These are phyloP conservation scores for Campoplex nolae DNA, from an alignment of 2,888 invertebrate species.

Conservation along the genomic window DNA sequence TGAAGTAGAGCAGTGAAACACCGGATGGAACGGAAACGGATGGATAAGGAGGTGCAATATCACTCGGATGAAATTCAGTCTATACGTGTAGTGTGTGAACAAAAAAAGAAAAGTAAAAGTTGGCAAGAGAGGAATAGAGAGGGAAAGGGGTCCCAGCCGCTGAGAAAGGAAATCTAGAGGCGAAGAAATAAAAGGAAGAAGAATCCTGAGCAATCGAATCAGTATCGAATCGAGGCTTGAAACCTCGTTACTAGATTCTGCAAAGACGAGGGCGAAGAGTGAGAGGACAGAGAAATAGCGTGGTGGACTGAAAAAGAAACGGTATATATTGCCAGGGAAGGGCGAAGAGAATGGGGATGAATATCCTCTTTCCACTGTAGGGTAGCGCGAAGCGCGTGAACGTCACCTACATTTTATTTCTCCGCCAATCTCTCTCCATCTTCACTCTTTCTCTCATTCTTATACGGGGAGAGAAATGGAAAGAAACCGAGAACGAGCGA, in stretches of 20 bases:
- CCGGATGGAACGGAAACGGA: conserved; percentile 53
- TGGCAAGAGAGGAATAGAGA: not conserved
- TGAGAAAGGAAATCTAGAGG: conserved; percentile 41
- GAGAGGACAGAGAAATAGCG: conserved; percentile 31
- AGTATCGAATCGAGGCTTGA: conserved; percentile 69
- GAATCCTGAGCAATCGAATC: conserved; percentile 69
- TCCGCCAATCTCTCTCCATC: conserved; percentile 64
- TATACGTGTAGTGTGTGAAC: conserved; percentile 15
- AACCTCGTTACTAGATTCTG: conserved; percentile 67
- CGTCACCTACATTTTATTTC: conserved; percentile 69
- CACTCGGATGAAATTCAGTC: conserved; percentile 61
- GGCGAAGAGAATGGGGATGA: conserved; percentile 27
- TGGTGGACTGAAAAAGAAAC: conserved; percentile 22
- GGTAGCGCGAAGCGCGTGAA: conserved; percentile 52
- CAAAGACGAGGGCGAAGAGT: conserved; percentile 44
- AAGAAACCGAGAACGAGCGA: conserved; percentile 31
- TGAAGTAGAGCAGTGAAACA: conserved; percentile 19
- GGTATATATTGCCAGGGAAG: conserved; percentile 14
- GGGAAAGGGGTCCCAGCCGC: conserved; percentile 2
- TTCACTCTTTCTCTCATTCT: conserved; percentile 36
- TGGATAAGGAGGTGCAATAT: conserved; percentile 63
- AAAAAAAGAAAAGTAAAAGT: conserved; percentile 15
- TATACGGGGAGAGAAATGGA: not conserved
- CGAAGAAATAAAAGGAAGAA: conserved; percentile 50
- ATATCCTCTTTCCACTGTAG: conserved; percentile 30